Evolutionary conservation across 2,888 invertebrate genomes (phyloP), one percentile per base, ranked within the genome.

Genomic region (Philereme vetulata): DNA sequence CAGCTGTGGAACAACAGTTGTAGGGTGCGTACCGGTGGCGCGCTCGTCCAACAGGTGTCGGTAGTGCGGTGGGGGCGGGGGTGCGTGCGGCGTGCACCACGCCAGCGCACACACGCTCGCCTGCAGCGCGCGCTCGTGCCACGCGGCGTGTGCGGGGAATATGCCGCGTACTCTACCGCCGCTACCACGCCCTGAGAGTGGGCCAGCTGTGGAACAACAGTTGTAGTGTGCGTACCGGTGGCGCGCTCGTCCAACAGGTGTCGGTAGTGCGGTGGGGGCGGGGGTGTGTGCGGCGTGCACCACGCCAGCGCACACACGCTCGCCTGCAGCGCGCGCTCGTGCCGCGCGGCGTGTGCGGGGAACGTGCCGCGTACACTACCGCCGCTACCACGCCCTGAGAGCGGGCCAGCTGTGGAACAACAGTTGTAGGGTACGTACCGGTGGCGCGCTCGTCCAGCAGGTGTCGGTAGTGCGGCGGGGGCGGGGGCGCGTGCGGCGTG

Each of bases 331-430:
- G 82, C 80, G 42, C 88, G 85, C 85, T 90, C 88, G 82, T 92
- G 91, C 0, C 92, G 84, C 74, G 81, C 80, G 66, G 90, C 92
- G 80, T 88, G 88, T 72, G 95, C 95, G 34, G 96, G 95, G 84
- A 99, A 96, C 91, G 97, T 94, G 65, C 94, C 5, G 98, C 98
- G 90, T 98, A 98, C 71, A 93, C 89, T 62, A 99, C 96, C 8
- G 98, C 98, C 73, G 97, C 97, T 40, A 93, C 93, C 78, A 98
- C 98, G 72, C 95, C 95, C 21, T 68, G 66, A 60, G 77, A 76
- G 56, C 89, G 87, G 0, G 85, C 91, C 72, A 90, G 51, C 88
- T 90, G 70, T 35, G 9, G 56, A 6, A 38, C 40, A 54, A 21
- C 33, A 35, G 33, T 10, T 35, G 33, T 9, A 42, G 42, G 1